Conservation (phyloP, 2,113 vertebrate species). For the Hymenochirus boettgeri region DNA sequence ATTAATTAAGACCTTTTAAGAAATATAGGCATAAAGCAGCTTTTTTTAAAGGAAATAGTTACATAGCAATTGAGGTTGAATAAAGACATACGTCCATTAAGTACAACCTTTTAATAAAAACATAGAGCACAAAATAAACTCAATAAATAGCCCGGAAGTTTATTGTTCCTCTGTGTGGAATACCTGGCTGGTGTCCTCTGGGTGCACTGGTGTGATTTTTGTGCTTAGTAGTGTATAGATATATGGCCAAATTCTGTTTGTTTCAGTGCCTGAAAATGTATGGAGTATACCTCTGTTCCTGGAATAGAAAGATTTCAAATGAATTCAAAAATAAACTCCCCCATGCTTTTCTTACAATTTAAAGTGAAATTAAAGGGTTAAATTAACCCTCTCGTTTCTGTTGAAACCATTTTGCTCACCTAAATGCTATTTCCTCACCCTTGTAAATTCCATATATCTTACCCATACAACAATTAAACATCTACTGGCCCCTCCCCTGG, state of each 20-base stretch:
- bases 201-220: conserved; percentile 68
- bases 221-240: conserved; percentile 80
- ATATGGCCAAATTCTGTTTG: conserved; percentile 93
- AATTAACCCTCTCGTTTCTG: no score
- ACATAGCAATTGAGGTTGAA: no score
- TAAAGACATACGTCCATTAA: no score
- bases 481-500: no score
- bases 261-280: conserved; percentile 92
- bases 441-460: no score
- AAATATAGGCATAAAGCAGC: conserved; percentile 9
- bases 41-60: no score
- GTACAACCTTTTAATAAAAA: neutral
- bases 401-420: no score
- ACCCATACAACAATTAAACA: no score
- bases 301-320: conserved; percentile 32
- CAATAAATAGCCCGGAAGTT: neutral
- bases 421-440: no score
- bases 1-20: neutral
- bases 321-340: neutral
- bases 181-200: conserved; percentile 56
- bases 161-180: conserved; percentile 41
- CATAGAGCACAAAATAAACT: conserved; percentile 40
- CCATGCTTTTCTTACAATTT: no score
- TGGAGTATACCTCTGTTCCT: conserved; percentile 87
- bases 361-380: no score